A percentile compares a stretch with the other conserved stretches of the same genome.
phyloP scores from a whole-genome alignment of 2,888 invertebrate genomes.

The Macrophya annulata region DNA sequence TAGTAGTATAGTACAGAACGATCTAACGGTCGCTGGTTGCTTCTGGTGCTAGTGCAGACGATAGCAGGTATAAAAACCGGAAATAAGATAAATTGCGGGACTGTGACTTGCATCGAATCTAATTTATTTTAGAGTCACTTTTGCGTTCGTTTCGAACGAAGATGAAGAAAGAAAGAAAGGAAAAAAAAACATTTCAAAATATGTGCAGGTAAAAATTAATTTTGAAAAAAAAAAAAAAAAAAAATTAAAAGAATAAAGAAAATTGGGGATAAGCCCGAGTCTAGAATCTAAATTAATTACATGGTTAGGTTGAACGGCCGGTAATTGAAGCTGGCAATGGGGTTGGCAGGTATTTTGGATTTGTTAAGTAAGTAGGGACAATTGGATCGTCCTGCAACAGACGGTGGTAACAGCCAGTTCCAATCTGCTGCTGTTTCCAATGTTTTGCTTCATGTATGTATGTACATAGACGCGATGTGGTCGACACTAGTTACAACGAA shows the following conservation, averaged over 20 bases:
- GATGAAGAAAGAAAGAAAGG: not conserved
- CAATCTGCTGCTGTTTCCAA: conserved; percentile 4
- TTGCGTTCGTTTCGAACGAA: conserved; percentile 1
- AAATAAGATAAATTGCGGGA: conserved; percentile 28
- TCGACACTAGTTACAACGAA: not conserved
- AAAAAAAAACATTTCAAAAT: not conserved
- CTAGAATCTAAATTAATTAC: conserved; percentile 48
- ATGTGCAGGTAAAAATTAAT: not conserved
- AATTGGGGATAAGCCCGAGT: not conserved
- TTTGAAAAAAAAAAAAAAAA: not conserved
- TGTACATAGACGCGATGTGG: not conserved
- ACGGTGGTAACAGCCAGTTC: conserved; percentile 31
- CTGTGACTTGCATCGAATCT: conserved; percentile 32
- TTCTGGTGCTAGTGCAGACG: conserved; percentile 24
- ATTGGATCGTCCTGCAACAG: conserved; percentile 54
- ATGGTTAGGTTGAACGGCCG: conserved; percentile 34
- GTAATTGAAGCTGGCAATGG: conserved; percentile 49
- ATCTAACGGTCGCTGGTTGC: conserved; percentile 3
- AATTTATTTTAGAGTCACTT: not conserved
- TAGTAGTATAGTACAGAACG: not conserved
- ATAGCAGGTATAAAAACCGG: conserved; percentile 17
- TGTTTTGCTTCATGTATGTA: not conserved
- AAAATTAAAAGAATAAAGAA: not conserved
- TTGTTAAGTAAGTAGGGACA: conserved; percentile 51
- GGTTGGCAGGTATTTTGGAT: conserved; percentile 51